Evolutionary conservation across 30 jellyfish, hydroid and myxozoan genomes (phyloP).

Genomic region (Cassiopea xamachana): DNA sequence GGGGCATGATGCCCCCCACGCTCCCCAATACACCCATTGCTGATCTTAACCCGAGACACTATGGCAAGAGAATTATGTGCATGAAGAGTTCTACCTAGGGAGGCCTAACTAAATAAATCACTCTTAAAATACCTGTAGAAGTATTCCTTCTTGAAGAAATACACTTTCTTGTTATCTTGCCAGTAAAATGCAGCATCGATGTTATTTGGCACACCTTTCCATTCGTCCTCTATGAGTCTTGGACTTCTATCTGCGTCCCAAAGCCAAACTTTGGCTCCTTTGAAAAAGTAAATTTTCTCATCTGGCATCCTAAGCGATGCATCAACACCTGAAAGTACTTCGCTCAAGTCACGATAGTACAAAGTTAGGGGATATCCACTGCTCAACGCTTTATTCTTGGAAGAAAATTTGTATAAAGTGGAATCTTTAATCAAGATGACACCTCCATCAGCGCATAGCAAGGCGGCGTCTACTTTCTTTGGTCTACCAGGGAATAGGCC

Average conservation of each 20-base stretch:
- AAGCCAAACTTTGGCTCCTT: conserved; percentile 30
- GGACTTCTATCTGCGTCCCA: conserved; percentile 52
- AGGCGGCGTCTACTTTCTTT: conserved; percentile 33
- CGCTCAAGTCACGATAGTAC: conserved; percentile 5
- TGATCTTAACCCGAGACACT: too few relatives aligned
- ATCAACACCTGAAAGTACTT: conserved; percentile 26
- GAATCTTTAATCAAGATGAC: conserved; percentile 30
- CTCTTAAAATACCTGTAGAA: conserved; percentile 61
- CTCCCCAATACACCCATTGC: too few relatives aligned
- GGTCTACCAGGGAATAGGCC: conserved; percentile 6
- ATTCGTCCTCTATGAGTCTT: conserved; percentile 10
- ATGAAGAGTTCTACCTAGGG: too few relatives aligned
- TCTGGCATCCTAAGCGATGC: conserved; percentile 55
- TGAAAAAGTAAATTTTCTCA: conserved; percentile 27
- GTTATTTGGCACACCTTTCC: conserved; percentile 53
- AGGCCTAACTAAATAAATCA: too few relatives aligned
- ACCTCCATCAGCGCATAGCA: conserved; percentile 33
- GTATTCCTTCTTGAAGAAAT: conserved; percentile 54
- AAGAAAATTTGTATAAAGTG: conserved; percentile 10
- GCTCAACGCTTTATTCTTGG: conserved; percentile 6
- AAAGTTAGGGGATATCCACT: conserved; percentile 40
- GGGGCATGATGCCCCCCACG: too few relatives aligned
- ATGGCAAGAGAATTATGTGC: too few relatives aligned
- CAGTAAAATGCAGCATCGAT: conserved; percentile 61
- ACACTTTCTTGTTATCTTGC: conserved; percentile 37